A percentile compares a stretch with the other conserved stretches of the same genome.
These are phyloP conservation scores for Scaptomyza parva DNA, from an alignment of 2,888 invertebrate genomes.

Conservation along the genomic window DNA sequence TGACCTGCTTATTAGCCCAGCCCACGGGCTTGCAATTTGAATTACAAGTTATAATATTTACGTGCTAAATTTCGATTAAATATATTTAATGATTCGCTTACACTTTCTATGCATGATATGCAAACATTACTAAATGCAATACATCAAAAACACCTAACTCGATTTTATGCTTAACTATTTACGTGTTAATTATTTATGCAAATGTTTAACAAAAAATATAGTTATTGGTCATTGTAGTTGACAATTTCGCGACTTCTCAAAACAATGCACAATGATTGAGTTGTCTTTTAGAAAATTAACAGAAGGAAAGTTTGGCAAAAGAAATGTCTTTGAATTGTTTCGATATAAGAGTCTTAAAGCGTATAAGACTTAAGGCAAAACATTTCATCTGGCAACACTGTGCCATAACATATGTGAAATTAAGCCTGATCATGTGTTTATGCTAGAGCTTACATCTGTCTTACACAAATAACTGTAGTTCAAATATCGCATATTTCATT, in stretches of 20 bases:
- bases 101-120: slow-evolving; percentile 58
- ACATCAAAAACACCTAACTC: not conserved
- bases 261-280: slow-evolving; percentile 39
- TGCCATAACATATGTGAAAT: not conserved
- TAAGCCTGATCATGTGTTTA: not conserved
- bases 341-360: not conserved
- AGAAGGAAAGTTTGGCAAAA: not conserved
- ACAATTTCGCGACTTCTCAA: slow-evolving; percentile 8
- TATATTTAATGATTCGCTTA: slow-evolving; percentile 40
- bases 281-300: not conserved
- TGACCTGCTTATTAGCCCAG: slow-evolving; percentile 73
- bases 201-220: slow-evolving; percentile 47
- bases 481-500: not conserved
- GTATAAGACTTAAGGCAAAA: not conserved
- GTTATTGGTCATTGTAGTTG: slow-evolving; percentile 48
- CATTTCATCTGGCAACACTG: not conserved
- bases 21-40: slow-evolving; percentile 44
- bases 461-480: not conserved
- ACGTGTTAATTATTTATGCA: slow-evolving; percentile 69
- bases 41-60: slow-evolving; percentile 53
- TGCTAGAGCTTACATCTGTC: not conserved
- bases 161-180: slow-evolving; percentile 29
- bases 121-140: slow-evolving; percentile 21
- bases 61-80: slow-evolving; percentile 67
- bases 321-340: not conserved